Evolutionary conservation across 2,113 vertebrate genomes (phyloP).

Genomic region (Gila orcuttii): DNA sequence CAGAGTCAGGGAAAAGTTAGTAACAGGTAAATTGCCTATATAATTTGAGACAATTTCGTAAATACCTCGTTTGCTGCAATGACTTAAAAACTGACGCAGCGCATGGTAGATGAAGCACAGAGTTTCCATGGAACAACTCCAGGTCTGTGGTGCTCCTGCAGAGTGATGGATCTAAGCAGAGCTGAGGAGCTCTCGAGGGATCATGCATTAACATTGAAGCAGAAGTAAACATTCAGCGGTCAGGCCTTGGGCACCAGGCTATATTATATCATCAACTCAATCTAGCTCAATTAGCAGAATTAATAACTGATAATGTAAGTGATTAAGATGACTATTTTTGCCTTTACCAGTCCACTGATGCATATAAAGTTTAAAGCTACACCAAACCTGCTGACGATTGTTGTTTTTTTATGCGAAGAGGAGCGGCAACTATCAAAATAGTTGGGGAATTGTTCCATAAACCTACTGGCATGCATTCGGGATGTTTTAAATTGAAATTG

Average conservation of each 20-base stretch:
- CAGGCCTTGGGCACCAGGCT: slow-evolving; percentile 27
- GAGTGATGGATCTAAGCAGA: slow-evolving; percentile 40
- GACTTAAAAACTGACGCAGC: neutral
- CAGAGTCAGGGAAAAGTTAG: slow-evolving; percentile 9
- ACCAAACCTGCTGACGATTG: neutral
- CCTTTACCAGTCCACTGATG: neutral
- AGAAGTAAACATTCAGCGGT: slow-evolving; percentile 27
- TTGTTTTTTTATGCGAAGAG: slow-evolving; percentile 1
- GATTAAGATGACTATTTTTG: neutral
- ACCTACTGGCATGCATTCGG: neutral
- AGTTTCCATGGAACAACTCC: slow-evolving; percentile 33
- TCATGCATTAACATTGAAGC: slow-evolving; percentile 42
- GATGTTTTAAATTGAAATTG: slow-evolving; percentile 20
- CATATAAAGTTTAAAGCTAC: neutral
- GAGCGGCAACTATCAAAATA: neutral
- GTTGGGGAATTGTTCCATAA: neutral
- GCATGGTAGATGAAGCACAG: neutral
- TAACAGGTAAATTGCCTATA: slow-evolving; percentile 50
- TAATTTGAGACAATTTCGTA: slow-evolving; percentile 43
- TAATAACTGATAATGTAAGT: neutral
- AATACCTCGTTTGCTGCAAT: slow-evolving; percentile 35
- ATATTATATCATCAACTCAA: slow-evolving; percentile 27
- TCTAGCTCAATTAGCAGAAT: slow-evolving; percentile 17
- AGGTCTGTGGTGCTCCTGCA: slow-evolving; percentile 15
- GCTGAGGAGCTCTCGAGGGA: slow-evolving; percentile 8